Evolutionary conservation across 2,797 vertebrate genomes (phyloP).

Genomic region (Balearica regulorum): DNA sequence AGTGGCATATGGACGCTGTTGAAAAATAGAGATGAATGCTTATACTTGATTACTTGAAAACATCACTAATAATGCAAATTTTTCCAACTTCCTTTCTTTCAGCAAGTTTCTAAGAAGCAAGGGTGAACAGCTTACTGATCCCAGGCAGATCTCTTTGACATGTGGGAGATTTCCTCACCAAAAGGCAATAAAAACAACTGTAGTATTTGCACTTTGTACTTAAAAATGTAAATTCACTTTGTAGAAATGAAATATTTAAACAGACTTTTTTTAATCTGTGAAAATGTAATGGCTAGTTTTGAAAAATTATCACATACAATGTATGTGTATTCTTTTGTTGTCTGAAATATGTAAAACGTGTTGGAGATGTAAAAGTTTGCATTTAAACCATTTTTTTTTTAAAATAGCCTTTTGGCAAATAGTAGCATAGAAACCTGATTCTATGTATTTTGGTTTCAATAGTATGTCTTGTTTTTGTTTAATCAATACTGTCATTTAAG

Average conservation of each 20-base stretch:
- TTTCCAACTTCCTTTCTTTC: constrained; percentile 40
- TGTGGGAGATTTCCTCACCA: constrained; percentile 80
- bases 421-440: constrained; percentile 16
- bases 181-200: constrained; percentile 80
- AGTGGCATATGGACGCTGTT: background rate
- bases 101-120: constrained; percentile 90
- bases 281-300: constrained; percentile 85
- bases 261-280: constrained; percentile 91
- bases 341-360: constrained; percentile 76
- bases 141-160: constrained; percentile 59
- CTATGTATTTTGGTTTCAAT: background rate
- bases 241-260: constrained; percentile 96
- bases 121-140: constrained; percentile 74
- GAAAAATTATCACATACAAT: constrained; percentile 90
- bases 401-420: constrained; percentile 12
- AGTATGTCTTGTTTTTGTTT: constrained; percentile 8
- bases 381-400: constrained; percentile 59
- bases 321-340: constrained; percentile 88
- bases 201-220: constrained; percentile 99
- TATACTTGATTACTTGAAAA: background rate
- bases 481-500: background rate
- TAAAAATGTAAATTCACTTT: constrained; percentile 99
- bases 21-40: background rate
- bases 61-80: background rate
- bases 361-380: constrained; percentile 84